Base-by-base conservation (phyloP, 64 coral and sea anemone species). In the Pachyseris speciosa region DNA sequence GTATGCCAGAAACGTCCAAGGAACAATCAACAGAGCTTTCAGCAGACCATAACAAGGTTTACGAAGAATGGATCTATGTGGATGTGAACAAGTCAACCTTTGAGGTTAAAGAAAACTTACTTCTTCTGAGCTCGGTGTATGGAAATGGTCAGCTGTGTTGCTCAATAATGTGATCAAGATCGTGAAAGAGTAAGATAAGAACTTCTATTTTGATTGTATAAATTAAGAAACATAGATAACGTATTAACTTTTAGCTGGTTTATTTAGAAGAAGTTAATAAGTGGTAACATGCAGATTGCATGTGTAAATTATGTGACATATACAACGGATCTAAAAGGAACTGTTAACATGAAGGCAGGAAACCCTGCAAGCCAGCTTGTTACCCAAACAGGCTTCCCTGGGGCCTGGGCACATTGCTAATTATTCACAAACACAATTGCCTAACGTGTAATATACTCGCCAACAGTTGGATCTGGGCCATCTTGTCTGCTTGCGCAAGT, bases 91-190 rank as follows among this genome's bases (percentile, higher is more conserved):
- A 77, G n/a, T 45, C 64, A 3, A 84, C 89, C 6, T 83, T 72
- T 44, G 59, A 92, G 42, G 69, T 92, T 9, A 75, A 84, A 34
- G 79, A 92, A 40, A 38, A 84, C 30, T 57, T 92, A 48, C 80
- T 92, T n/a, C 67, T 92, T 28, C 50, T 92, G 67, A 92, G 89
- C 40, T 92, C 89, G 10, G 89, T 92, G 3, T 92, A 92, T 34
- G 50, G 69, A 15, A 83, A 92, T 57, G 80, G 70, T 29, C 40
- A 53, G 10, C 8, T 20, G 2, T 92, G 89, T 74, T 92, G 89
- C 22, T 39, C 51, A 11, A 20, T 81, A 19, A 81, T 81, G 77
- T 81, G 49, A 81, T 26, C 24, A 10, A 27, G n/a, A n/a, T n/a
- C n/a, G n/a, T 20, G 13, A 39, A 70, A 38, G n/a, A 26, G 27